Evolutionary conservation across 2,797 vertebrate genomes (phyloP), one percentile per base, ranked within the genome.

Genomic region (Pseudopleuronectes americanus): DNA sequence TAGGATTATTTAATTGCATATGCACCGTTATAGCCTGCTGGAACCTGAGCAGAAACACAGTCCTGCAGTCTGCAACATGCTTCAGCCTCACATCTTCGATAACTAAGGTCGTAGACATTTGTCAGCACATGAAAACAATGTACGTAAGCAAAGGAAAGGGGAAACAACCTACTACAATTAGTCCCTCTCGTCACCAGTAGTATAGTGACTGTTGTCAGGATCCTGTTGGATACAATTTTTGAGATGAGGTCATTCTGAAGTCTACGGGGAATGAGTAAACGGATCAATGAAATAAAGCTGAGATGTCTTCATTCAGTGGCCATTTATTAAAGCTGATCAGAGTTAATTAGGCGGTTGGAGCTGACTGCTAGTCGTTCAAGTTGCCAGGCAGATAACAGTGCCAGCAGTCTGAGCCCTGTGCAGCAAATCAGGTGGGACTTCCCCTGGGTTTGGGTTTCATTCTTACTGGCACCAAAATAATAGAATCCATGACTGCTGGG

Each of bases 261-360:
- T 68, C 16, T n/a, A 7, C 19, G 1, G 57, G 19, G 10, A 59
- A 55, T 49, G 17, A 36, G n/a, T 36, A 63, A 58, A 57, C 51
- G 7, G 3, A 58, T 48, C 28, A 48, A 48, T 24, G 6, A 76
- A 68, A 63, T 57, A 64, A 63, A n/a, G 21, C 33, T 23, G 54
- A 47, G 28, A 70, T 55, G 31, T 64, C 58, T 74, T 48, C 36
- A 21, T 64, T 80, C 33, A 22, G 41, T 54, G 43, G 49, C 65
- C 62, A 21, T 85, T 84, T 26, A 79, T 84, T 76, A 73, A 82
- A 61, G 64, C 64, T 77, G 66, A 82, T 85, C 55, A 57, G 53
- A 51, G 43, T 74, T 74, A 63, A 74, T 80, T 78, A 84, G 21
- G 41, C 2, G 51, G 51, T 62, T 64, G 70, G 57, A 76, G 69